These are phyloP conservation scores for Parthenolecanium corni DNA, from an alignment of 2,888 invertebrate genomes.

Conservation along the genomic window DNA sequence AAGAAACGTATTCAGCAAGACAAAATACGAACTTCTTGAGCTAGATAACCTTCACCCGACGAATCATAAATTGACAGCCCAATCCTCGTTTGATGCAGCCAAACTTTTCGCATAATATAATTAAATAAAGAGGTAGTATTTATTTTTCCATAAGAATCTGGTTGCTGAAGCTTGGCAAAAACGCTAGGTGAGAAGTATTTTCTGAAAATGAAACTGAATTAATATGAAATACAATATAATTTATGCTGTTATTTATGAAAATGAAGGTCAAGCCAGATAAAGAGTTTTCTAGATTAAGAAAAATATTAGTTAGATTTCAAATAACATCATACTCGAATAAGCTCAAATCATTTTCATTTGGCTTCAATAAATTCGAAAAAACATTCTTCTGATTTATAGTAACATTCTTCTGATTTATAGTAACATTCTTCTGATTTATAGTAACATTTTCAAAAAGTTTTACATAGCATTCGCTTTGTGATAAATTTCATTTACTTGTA, in stretches of 20 bases:
- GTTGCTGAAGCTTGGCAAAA: conserved; percentile 76
- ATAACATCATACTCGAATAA: too few species aligned
- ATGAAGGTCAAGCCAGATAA: not conserved
- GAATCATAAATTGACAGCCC: conserved; percentile 87
- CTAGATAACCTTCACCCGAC: conserved; percentile 78
- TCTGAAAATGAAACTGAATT: conserved; percentile 39
- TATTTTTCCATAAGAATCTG: conserved; percentile 74
- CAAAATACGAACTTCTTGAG: conserved; percentile 54
- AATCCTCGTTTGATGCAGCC: conserved; percentile 88
- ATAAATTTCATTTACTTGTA: conserved; percentile 20
- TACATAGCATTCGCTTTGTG: too few species aligned
- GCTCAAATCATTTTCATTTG: too few species aligned
- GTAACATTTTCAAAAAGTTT: too few species aligned
- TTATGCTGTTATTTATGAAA: not conserved
- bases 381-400: too few species aligned
- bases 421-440: too few species aligned
- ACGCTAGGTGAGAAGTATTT: conserved; percentile 74
- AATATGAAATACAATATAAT: not conserved
- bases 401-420: too few species aligned
- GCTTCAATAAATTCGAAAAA: too few species aligned
- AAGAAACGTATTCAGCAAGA: not conserved
- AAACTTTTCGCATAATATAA: conserved; percentile 88
- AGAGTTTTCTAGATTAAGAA: not conserved
- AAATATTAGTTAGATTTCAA: too few species aligned
- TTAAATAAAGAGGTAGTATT: conserved; percentile 84